A percentile compares a stretch with the other conserved stretches of the same genome.
phyloP scores from a whole-genome alignment of 2,113 vertebrate genomes.

The Periophthalmodon schlosseri region DNA sequence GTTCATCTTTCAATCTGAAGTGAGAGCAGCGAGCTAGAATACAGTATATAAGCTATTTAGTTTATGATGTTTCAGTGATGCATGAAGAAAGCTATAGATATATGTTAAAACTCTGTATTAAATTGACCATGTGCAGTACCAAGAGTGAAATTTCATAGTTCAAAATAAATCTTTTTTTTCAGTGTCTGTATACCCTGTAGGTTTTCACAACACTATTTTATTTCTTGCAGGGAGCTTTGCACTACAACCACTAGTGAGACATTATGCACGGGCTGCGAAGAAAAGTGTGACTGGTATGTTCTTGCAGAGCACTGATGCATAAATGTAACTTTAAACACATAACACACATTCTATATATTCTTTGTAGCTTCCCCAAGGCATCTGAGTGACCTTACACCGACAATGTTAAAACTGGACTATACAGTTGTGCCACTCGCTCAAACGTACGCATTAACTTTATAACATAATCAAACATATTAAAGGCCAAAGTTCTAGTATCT shows the following conservation, averaged over 20 bases:
- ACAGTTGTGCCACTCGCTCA: slow-evolving; percentile 78
- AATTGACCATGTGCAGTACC: not conserved
- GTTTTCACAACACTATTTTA: not conserved
- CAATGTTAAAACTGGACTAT: slow-evolving; percentile 84
- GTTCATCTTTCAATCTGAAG: slow-evolving; percentile 9
- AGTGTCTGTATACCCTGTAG: not conserved
- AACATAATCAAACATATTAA: not conserved
- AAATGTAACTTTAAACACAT: not conserved
- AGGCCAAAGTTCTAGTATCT: not conserved
- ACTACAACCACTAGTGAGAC: slow-evolving; percentile 71
- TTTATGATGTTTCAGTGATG: not conserved
- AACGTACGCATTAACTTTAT: slow-evolving; percentile 59
- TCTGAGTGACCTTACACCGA: slow-evolving; percentile 82
- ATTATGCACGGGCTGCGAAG: slow-evolving; percentile 70
- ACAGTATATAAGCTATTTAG: not conserved
- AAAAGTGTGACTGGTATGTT: slow-evolving; percentile 74
- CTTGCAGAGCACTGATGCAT: not conserved
- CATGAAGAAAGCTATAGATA: too few relatives aligned
- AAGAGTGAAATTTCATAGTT: not conserved
- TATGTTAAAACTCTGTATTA: too few relatives aligned
- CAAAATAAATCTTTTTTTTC: not conserved
- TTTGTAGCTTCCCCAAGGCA: slow-evolving; percentile 79
- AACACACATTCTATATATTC: not conserved
- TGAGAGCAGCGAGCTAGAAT: not conserved
- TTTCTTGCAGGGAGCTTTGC: slow-evolving; percentile 62